phyloP scores from a whole-genome alignment of 1,140 invertebrate genomes.

The Copidosoma floridanum region DNA sequence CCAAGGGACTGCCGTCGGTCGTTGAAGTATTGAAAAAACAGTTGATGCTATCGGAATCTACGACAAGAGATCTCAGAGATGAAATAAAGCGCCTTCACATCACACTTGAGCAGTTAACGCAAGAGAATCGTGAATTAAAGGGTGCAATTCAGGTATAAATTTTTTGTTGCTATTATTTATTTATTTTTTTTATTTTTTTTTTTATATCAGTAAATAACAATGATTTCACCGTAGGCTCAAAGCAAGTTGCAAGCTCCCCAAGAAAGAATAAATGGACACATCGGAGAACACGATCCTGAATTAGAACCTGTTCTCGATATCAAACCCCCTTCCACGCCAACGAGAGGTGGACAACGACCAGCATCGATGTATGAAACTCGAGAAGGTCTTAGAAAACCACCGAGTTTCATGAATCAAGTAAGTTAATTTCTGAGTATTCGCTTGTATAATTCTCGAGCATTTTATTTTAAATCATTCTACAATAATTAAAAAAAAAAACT shows the following conservation, averaged over 20 bases:
- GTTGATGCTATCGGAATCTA: slow-evolving; percentile 49
- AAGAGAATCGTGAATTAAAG: slow-evolving; percentile 70
- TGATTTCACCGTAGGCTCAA: slow-evolving; percentile 21
- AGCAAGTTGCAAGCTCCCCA: slow-evolving; percentile 28
- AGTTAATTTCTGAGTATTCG: no score
- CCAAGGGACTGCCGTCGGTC: slow-evolving; percentile 46
- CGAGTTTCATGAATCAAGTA: slow-evolving; percentile 67
- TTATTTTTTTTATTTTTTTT: no score
- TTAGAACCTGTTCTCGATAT: slow-evolving; percentile 47
- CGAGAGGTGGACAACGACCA: slow-evolving; percentile 64
- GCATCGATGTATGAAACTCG: slow-evolving; percentile 84
- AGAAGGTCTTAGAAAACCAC: slow-evolving; percentile 64
- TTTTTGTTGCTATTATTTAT: background rate
- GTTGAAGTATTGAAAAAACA: slow-evolving; percentile 53
- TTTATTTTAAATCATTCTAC: background rate
- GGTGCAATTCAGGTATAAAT: slow-evolving; percentile 49
- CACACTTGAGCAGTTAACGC: slow-evolving; percentile 65
- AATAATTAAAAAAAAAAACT: background rate
- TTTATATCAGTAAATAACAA: no score
- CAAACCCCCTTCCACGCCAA: slow-evolving; percentile 32
- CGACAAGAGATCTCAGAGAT: slow-evolving; percentile 61
- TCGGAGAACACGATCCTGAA: slow-evolving; percentile 45
- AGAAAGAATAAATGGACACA: slow-evolving; percentile 48
- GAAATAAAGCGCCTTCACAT: slow-evolving; percentile 62
- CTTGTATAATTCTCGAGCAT: background rate